Base-by-base conservation (phyloP, 2,888 invertebrate species). In the Dasypolia templi region DNA sequence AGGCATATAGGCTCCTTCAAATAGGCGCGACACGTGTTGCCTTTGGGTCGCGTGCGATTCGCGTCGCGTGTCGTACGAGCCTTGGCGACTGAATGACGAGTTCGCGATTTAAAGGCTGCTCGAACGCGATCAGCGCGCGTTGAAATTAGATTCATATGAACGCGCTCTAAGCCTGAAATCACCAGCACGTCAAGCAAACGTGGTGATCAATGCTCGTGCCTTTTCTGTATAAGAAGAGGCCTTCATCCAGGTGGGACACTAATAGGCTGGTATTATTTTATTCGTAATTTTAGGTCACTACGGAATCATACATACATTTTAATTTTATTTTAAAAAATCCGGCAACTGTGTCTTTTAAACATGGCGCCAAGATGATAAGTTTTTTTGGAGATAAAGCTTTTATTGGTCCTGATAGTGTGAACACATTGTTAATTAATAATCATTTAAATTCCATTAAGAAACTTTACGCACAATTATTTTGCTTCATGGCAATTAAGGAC, bases 381-480 rank as follows among this genome's bases (percentile, higher is more conserved):
- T 73, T 59, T 56, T 77, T 67, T 4, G 35, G 44, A 79, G 75
- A 85, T 83, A 75, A 78, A 81, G 53, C 35, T 77, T 68, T 81
- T 77, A 81, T 72, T 76, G 56, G 63, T 61, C 58, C n/a, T 39
- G 82, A 86, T 80, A 82, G 64, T 56, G 63, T 53, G 35, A 71
- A 68, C 71, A 68, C 51, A 56, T 58, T 72, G 44, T 76, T 77
- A 85, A 81, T 88, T 80, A 85, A 79, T 79, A 82, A 75, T 66
- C 69, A 75, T 73, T 79, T 72, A 26, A 51, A 70, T 73, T 71
- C 56, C 46, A 67, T 74, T 82, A 62, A 29, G 29, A 65, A 72
- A 67, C 17, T 68, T 19, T n/a, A 68, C 46, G 63, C 63, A 26
- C 72, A 51, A 70, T 76, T 82, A 69, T 80, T 70, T 56, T 62